These are phyloP conservation scores for Nesospiza acunhae DNA, from an alignment of 2,113 vertebrate species.

Conservation along the genomic window DNA sequence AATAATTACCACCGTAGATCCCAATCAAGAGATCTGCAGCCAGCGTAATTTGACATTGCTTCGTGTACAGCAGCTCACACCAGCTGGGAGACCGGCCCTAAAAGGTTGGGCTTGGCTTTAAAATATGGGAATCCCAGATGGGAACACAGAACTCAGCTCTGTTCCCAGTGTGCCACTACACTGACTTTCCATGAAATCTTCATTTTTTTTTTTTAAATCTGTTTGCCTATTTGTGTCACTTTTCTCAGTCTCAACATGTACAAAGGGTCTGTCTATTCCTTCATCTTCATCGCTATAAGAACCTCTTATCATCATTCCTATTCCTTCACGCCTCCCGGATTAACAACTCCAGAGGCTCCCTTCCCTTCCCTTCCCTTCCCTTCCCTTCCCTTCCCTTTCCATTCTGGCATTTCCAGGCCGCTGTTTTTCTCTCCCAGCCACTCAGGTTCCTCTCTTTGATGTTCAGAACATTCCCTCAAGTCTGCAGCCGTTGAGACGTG, in stretches of 20 bases:
- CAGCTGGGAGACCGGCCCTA: neutral
- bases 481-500: neutral
- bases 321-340: neutral
- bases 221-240: neutral
- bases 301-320: neutral
- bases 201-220: neutral
- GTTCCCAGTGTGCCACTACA: neutral
- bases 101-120: neutral
- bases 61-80: neutral
- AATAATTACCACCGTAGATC: constrained; percentile 7
- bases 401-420: neutral
- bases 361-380: neutral
- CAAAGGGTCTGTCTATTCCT: neutral
- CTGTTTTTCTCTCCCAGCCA: neutral
- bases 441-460: neutral
- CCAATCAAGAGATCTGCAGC: neutral
- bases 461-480: neutral
- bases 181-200: neutral
- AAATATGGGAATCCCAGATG: accelerated
- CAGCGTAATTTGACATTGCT: neutral
- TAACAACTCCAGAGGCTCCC: neutral
- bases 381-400: neutral
- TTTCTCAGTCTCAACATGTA: neutral
- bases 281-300: accelerated
- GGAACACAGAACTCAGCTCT: neutral